Conservation (phyloP, 2,888 invertebrate species). For the Scaptomyza caliginosa region DNA sequence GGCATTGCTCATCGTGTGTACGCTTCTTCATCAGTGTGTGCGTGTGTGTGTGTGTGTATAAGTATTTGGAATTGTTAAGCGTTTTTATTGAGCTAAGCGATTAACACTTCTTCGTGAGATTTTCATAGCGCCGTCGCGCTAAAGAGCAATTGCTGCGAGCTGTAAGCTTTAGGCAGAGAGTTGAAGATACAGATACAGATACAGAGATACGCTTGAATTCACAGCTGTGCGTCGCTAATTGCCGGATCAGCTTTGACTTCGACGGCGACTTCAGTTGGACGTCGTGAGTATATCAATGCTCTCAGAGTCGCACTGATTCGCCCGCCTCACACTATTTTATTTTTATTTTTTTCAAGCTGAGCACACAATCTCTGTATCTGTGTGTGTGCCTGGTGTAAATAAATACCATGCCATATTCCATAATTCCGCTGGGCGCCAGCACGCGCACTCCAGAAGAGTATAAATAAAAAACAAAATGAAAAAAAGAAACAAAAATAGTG, state of each 20-base stretch:
- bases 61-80: slow-evolving; percentile 63
- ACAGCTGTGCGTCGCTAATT: slow-evolving; percentile 56
- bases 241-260: slow-evolving; percentile 53
- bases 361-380: background rate
- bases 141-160: slow-evolving; percentile 29
- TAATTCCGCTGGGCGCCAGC: slow-evolving; percentile 50
- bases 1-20: slow-evolving; percentile 31
- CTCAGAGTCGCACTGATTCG: background rate
- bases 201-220: slow-evolving; percentile 11
- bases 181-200: slow-evolving; percentile 2
- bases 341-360: background rate
- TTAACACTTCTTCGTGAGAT: slow-evolving; percentile 77
- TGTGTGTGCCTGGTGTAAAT: slow-evolving; percentile 53
- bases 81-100: slow-evolving; percentile 74
- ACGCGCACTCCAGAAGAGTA: slow-evolving; percentile 51
- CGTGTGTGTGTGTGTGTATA: background rate
- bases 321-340: background rate
- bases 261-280: slow-evolving; percentile 20
- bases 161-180: slow-evolving; percentile 8
- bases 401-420: slow-evolving; percentile 36
- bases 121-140: slow-evolving; percentile 35
- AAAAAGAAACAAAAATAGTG: slow-evolving; percentile 4
- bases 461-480: slow-evolving; percentile 13
- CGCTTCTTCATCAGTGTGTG: background rate
- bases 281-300: background rate